Evolutionary conservation across 2,888 invertebrate genomes (phyloP).

Genomic region (Spicauda simplicius): DNA sequence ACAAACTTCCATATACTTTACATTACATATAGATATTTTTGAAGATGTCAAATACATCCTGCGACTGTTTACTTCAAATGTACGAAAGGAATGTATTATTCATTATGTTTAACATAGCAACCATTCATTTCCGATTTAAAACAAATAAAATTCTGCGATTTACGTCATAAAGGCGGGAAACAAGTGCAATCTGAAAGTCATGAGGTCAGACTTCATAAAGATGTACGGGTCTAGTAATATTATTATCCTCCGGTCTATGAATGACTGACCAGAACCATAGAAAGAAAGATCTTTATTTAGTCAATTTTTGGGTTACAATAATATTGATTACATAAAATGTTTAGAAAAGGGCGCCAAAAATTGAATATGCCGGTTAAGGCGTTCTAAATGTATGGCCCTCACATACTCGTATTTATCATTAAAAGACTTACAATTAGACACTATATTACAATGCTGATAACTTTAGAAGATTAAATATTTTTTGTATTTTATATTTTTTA

Average conservation of each 20-base stretch:
- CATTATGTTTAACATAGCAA: constrained; percentile 5
- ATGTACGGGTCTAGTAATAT: background rate
- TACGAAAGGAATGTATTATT: constrained; percentile 1
- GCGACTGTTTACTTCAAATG: background rate
- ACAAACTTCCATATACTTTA: no score
- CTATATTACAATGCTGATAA: no score
- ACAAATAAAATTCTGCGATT: constrained; percentile 17
- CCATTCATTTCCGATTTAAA: constrained; percentile 18
- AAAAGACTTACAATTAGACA: no score
- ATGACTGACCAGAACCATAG: background rate
- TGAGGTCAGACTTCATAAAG: constrained; percentile 1
- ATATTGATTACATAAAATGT: no score
- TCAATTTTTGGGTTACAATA: no score
- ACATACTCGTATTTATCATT: no score
- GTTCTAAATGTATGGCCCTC: no score
- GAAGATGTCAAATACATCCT: constrained; percentile 1
- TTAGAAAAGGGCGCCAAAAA: no score
- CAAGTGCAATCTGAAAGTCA: constrained; percentile 20
- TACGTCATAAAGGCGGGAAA: constrained; percentile 22
- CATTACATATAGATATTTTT: background rate
- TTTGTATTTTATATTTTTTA: no score
- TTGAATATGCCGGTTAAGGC: no score
- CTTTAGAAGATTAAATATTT: no score
- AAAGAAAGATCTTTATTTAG: no score
- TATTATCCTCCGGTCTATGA: background rate